These are phyloP conservation scores for Brachynemurus nebulosus DNA, from an alignment of 2,888 invertebrate species.

Conservation along the genomic window DNA sequence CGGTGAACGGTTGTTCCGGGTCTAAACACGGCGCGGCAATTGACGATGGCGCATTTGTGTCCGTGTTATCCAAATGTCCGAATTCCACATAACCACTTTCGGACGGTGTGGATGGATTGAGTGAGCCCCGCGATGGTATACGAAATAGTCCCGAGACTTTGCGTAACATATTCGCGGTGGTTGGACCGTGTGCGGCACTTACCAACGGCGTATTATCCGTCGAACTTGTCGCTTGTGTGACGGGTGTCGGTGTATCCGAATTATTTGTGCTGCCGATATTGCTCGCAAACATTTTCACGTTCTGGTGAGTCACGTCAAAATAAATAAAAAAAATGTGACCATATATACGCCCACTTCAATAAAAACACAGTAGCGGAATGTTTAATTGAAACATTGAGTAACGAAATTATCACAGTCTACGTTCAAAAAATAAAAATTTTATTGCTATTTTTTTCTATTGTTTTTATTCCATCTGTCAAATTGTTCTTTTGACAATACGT, in stretches of 20 bases:
- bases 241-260: not conserved
- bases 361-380: too few relatives aligned
- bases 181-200: not conserved
- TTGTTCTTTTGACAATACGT: too few relatives aligned
- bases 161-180: not conserved
- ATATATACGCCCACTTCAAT: too few relatives aligned
- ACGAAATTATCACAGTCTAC: too few relatives aligned
- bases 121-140: conserved; percentile 12
- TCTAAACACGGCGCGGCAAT: not conserved
- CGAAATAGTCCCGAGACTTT: conserved; percentile 25
- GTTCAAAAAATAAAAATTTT: too few relatives aligned
- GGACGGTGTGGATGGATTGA: conserved; percentile 10
- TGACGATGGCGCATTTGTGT: not conserved
- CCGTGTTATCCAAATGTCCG: conserved; percentile 25
- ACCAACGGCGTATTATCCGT: conserved; percentile 4
- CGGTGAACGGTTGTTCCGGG: not conserved
- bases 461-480: too few relatives aligned
- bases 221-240: not conserved
- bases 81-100: conserved; percentile 43
- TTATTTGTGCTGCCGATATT: conserved; percentile 4
- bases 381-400: too few relatives aligned
- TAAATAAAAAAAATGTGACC: too few relatives aligned
- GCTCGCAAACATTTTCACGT: not conserved
- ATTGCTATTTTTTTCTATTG: too few relatives aligned
- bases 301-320: too few relatives aligned